Evolutionary conservation across 2,113 vertebrate genomes (phyloP), one percentile per base, ranked within the genome.

Genomic region (Corvus hawaiiensis): DNA sequence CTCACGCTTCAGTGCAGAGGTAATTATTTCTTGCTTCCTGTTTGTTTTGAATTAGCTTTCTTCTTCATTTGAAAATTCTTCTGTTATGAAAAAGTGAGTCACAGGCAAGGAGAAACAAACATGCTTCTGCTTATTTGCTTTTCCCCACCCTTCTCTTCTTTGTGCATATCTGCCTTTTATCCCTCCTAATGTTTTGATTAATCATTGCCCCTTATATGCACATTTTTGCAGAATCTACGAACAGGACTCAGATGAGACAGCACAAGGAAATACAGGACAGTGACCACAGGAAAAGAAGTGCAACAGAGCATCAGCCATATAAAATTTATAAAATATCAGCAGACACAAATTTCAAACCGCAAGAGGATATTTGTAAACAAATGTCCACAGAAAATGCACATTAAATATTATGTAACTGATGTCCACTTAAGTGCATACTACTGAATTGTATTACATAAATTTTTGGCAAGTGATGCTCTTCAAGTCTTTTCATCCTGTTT

Each of bases 91-190:
- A 83, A 85, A 88, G 48, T 90, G 91, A 96, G 64, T 88, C 93
- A 93, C 66, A 81, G 49, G n/a, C 73, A 84, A 52, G 51, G 39
- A 91, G 84, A 88, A 93, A 92, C n/a, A 92, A 96, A 93, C 61
- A 95, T 9, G 10, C 56, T 84, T 67, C 68, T 39, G 55, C 39
- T 83, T 52, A 85, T 84, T 84, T 87, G 23, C 13, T 78, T 61
- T 87, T 76, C 84, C 61, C 66, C 56, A 77, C 85, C 85, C 92
- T 77, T 62, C 77, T 67, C 41, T 84, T 56, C 41, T 41, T 55
- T 90, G 21, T 27, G 41, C 62, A 27, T n/a, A 87, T n/a, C 68
- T 81, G 39, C 48, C 71, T 83, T 81, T 82, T n/a, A 72, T 68
- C 14, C 54, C 39, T 74, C 48, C 7, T 28, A 62, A 59, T 2